Conservation (phyloP, 2,888 invertebrate genomes). For the Calephelis perditalis region DNA sequence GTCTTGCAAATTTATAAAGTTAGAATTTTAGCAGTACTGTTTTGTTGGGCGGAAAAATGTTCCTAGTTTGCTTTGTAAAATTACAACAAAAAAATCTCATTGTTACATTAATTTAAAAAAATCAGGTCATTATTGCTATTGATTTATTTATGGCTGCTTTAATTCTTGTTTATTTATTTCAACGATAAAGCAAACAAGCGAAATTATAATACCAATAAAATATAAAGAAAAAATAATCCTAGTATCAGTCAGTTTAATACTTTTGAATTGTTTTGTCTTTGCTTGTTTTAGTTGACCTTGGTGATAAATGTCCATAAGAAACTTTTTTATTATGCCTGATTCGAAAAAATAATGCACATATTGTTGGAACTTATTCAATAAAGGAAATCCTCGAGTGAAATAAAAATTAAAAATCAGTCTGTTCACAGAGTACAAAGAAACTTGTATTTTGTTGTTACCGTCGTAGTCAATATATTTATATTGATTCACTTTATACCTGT, state of each 20-base stretch:
- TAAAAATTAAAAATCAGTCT: constrained; percentile 40
- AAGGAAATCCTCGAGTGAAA: constrained; percentile 42
- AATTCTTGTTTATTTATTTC: constrained; percentile 19
- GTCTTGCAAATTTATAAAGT: no score
- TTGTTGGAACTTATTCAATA: constrained; percentile 36
- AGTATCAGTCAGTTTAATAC: constrained; percentile 34
- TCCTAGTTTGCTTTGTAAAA: no score
- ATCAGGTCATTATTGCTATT: no score
- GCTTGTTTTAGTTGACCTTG: neutral
- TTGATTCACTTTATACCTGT: constrained; percentile 32
- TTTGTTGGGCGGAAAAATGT: no score
- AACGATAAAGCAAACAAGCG: constrained; percentile 37
- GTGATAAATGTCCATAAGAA: constrained; percentile 20
- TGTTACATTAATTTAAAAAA: no score
- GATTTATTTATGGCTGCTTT: no score
- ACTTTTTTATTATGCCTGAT: constrained; percentile 39
- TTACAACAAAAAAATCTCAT: no score
- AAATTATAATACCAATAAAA: constrained; percentile 34
- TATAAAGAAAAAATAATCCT: constrained; percentile 40
- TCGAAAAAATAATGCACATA: constrained; percentile 40
- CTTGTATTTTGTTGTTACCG: constrained; percentile 36
- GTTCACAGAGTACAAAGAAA: constrained; percentile 38
- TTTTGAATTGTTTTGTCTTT: constrained; percentile 26
- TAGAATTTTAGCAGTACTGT: no score
- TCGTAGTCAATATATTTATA: constrained; percentile 28